Conservation (phyloP, 2,888 invertebrate genomes). For the Agrotis segetum region DNA sequence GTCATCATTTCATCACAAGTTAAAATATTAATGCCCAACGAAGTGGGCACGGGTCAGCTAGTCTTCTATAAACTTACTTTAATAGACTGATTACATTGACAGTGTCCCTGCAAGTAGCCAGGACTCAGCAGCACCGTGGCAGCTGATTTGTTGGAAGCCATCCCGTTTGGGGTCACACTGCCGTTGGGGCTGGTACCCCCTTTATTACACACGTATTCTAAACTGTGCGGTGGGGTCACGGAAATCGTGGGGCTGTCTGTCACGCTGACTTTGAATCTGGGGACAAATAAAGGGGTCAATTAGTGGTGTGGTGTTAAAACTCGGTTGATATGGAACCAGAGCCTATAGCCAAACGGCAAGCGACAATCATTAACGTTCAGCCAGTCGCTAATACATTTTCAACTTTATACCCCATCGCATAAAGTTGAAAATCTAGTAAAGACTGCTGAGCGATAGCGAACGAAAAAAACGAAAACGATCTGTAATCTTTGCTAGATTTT, state of each 20-base stretch:
- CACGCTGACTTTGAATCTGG: slow-evolving; percentile 84
- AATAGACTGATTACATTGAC: slow-evolving; percentile 88
- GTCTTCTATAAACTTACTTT: slow-evolving; percentile 75
- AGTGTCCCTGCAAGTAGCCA: slow-evolving; percentile 85
- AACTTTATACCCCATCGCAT: too few relatives aligned
- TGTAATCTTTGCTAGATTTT: too few relatives aligned
- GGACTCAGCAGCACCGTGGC: slow-evolving; percentile 87
- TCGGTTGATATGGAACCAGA: too few relatives aligned
- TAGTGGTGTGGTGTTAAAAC: background rate
- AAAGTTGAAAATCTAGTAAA: too few relatives aligned
- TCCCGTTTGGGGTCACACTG: slow-evolving; percentile 86
- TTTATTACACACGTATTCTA: slow-evolving; percentile 86
- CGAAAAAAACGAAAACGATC: too few relatives aligned
- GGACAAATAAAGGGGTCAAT: slow-evolving; percentile 29
- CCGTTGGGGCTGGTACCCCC: slow-evolving; percentile 85
- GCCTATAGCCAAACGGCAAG: too few relatives aligned
- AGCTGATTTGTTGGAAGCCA: slow-evolving; percentile 82
- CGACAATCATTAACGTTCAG: too few relatives aligned
- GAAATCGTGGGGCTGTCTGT: slow-evolving; percentile 88
- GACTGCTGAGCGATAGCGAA: too few relatives aligned
- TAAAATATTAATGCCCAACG: too few relatives aligned
- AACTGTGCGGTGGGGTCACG: slow-evolving; percentile 85
- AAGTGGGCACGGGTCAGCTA: too few relatives aligned
- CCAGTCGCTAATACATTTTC: too few relatives aligned
- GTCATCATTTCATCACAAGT: too few relatives aligned